Evolutionary conservation across 2,888 invertebrate species (phyloP), one percentile per base, ranked within the genome.

Genomic region (Thalpophila matura): DNA sequence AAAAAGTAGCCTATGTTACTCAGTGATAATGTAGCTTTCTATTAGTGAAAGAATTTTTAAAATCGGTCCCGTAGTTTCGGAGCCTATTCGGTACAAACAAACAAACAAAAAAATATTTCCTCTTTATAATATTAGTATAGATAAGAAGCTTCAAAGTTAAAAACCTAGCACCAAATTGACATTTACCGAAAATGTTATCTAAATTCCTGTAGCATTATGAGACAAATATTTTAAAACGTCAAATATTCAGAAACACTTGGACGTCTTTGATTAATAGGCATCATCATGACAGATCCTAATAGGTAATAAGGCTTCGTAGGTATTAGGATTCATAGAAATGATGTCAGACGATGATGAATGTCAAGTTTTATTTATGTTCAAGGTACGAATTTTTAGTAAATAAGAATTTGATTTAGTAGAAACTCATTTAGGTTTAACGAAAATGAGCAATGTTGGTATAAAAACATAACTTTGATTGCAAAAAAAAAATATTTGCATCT

Each of bases 281-380:
- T 14, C 18, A 20, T 42, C 22, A 27, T 64, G 31, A 2, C n/a
- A 20, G 14, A 27, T 62, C 12, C 6, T 31, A 16, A 22, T 24
- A 24, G 22, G 5, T 18, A n/a, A 42, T 55, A 12, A 24, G 18
- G n/a, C 14, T 22, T 27, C n/a, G n/a, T n/a, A n/a, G n/a, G n/a
- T 33, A 22, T 27, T 14, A 14, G 10, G 5, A n/a, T 62, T 56
- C 62, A 24, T 7, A 9, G 66, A 37, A 61, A 65, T 9, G n/a
- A 22, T 12, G 22, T 24, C 65, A 9, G 26, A 40, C n/a, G n/a
- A 2, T 27, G 56, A 56, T 7, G 9, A 42, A 66, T 56, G 22
- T 24, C 65, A 42, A 42, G 22, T 18, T 54, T 9, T 40, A 3
- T 12, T 61, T 14, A 18, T 27, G n/a, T 20, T 9, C 22, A 42